A percentile compares a stretch with the other conserved stretches of the same genome.
These are phyloP conservation scores for Nanorana parkeri DNA, from an alignment of 2,113 vertebrate species.

Conservation along the genomic window DNA sequence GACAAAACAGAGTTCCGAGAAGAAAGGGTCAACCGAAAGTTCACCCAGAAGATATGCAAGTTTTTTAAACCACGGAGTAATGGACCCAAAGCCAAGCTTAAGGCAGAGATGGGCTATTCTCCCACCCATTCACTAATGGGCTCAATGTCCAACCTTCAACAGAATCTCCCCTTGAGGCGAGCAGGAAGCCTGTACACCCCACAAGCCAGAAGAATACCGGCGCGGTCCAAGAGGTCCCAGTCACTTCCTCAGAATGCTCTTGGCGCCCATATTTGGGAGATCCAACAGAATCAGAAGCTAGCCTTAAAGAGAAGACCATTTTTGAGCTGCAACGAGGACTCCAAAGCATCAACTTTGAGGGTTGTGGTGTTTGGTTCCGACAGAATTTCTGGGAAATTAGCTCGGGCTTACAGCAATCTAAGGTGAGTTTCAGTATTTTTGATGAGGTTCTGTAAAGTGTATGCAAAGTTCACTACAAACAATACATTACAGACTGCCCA, in stretches of 20 bases:
- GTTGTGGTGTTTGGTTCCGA: constrained; percentile 95
- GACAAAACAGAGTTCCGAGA: constrained; percentile 59
- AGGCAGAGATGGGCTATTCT: constrained; percentile 47
- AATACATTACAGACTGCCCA: too few relatives aligned
- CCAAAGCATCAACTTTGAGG: constrained; percentile 78
- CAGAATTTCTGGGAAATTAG: constrained; percentile 91
- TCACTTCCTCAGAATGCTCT: constrained; percentile 86
- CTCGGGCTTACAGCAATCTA: constrained; percentile 88
- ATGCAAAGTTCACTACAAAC: too few relatives aligned
- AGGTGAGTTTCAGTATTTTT: constrained; percentile 66
- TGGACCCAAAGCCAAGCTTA: constrained; percentile 67
- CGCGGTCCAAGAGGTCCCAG: constrained; percentile 84
- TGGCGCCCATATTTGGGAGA: constrained; percentile 61
- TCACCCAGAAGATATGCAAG: constrained; percentile 82
- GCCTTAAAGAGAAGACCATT: constrained; percentile 83
- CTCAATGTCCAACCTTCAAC: background rate
- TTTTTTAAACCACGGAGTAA: constrained; percentile 85
- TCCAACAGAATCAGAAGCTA: constrained; percentile 63
- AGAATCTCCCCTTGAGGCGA: constrained; percentile 70
- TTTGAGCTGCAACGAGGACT: constrained; percentile 85
- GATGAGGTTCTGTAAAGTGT: background rate
- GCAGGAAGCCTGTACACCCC: constrained; percentile 85
- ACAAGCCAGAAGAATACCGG: constrained; percentile 61
- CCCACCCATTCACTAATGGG: background rate
- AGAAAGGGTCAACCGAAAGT: constrained; percentile 65